Conservation (phyloP, 1,140 invertebrate genomes). For the Leptinotarsa undecemlineata region DNA sequence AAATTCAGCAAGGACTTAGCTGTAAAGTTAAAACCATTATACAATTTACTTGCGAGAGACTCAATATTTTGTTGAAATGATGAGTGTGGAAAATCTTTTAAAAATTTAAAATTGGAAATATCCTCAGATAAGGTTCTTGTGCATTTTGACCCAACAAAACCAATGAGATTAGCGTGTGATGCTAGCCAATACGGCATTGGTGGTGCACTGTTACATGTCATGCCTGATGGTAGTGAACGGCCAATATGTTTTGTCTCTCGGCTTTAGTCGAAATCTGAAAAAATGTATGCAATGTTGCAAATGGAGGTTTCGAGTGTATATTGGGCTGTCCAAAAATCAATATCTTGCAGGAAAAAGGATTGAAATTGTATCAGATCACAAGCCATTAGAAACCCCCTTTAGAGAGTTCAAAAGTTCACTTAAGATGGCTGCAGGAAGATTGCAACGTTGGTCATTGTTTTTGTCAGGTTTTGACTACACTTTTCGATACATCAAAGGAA, state of each 20-base stretch:
- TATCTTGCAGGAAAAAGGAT: neutral
- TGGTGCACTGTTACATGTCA: slow-evolving; percentile 56
- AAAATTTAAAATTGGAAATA: slow-evolving; percentile 43
- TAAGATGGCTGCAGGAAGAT: neutral
- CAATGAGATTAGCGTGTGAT: slow-evolving; percentile 49
- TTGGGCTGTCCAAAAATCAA: neutral
- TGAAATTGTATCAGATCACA: too few species aligned
- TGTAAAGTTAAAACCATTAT: slow-evolving; percentile 34
- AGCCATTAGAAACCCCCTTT: neutral
- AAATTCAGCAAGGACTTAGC: too few species aligned
- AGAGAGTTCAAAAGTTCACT: neutral
- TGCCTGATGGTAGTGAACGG: slow-evolving; percentile 52
- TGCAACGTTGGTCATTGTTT: neutral
- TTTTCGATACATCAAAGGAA: neutral
- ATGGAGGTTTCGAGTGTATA: slow-evolving; percentile 59
- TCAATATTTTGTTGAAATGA: slow-evolving; percentile 38
- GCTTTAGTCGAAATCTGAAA: slow-evolving; percentile 55
- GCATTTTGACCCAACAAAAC: slow-evolving; percentile 54
- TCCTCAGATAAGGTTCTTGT: slow-evolving; percentile 47
- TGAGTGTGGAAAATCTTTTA: slow-evolving; percentile 41
- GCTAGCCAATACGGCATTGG: slow-evolving; percentile 54
- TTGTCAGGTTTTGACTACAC: neutral
- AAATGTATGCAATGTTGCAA: slow-evolving; percentile 60
- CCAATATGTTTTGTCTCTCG: slow-evolving; percentile 59
- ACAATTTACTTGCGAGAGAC: slow-evolving; percentile 43